Base-by-base conservation (phyloP, 2,888 invertebrate species). In the Lydus trimaculatus region DNA sequence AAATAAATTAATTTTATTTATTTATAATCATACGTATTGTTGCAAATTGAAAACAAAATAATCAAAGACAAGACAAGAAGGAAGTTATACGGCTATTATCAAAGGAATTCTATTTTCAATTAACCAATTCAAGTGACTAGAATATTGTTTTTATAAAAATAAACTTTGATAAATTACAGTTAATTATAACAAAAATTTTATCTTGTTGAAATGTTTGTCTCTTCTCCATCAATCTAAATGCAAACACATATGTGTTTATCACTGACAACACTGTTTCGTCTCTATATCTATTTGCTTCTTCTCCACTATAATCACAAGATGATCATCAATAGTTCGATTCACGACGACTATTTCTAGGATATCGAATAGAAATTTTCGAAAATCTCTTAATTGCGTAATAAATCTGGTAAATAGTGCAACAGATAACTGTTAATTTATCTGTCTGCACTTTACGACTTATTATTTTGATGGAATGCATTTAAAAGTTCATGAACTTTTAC, bases 351-450 rank as follows among this genome's bases (percentile, higher is more conserved):
- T n/a, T n/a, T n/a, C n/a, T n/a, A n/a, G n/a, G n/a, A 20, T 48
- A 9, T 48, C 20, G 11, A 48, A 20, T 8, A 20, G 2, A 11
- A 23, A 31, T 60, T 33, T 23, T 33, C 61, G 39, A 60, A 15
- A 31, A 60, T 17, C 25, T 58, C 36, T 43, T 17, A 11, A 31
- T 61, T 61, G 61, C 33, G 20, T 20, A 61, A 61, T 33, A 61
- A 39, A 36, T 60, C 31, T 33, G 20, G 11, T 60, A 33, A 36
- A 39, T 13, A 33, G 33, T 36, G 61, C 33, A 36, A 61, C 15
- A 33, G 61, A 61, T 61, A 61, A 23, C n/a, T 36, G 61, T 61
- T 23, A 17, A 61, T 61, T n/a, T 61, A 61, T 61, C 31, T 36
- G 36, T 61, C 61, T 61, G 61, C 23, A 61, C 39, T 15, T 2